A percentile compares a stretch with the other conserved stretches of the same genome.
These are phyloP conservation scores for Carassius gibelio DNA, from an alignment of 2,113 vertebrate genomes.

Conservation along the genomic window DNA sequence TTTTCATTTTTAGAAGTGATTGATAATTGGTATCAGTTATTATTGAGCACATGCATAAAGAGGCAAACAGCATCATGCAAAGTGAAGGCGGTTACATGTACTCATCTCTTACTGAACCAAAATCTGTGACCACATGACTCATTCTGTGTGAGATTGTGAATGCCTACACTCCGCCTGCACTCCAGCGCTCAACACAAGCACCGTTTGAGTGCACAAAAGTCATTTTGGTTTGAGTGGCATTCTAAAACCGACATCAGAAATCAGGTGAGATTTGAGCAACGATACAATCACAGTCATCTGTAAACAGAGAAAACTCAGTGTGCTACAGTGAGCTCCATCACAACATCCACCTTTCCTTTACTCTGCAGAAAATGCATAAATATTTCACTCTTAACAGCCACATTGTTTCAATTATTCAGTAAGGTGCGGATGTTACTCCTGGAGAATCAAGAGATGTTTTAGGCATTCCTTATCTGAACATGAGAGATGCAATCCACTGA, in stretches of 20 bases:
- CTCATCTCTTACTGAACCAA: background rate
- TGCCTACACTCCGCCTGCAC: background rate
- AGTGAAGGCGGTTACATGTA: background rate
- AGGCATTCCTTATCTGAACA: background rate
- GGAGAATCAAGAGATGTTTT: background rate
- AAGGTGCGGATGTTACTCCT: background rate
- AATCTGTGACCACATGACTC: slow-evolving; percentile 1
- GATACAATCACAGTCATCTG: background rate
- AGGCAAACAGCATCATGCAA: background rate
- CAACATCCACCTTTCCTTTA: background rate
- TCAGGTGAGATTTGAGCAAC: background rate
- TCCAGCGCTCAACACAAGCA: background rate
- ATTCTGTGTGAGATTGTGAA: background rate
- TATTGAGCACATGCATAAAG: background rate
- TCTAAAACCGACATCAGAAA: background rate
- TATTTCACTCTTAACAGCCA: slow-evolving; percentile 28
- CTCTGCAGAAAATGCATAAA: slow-evolving; percentile 18
- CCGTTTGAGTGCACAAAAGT: background rate
- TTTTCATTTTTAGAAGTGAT: too few relatives aligned
- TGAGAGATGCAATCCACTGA: background rate
- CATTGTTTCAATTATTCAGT: slow-evolving; percentile 28
- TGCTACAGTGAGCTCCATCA: background rate
- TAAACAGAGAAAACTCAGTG: background rate
- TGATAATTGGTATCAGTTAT: too few relatives aligned
- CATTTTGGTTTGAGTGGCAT: background rate